Conservation (phyloP, 2,797 vertebrate species). For the Takifugu ocellatus region DNA sequence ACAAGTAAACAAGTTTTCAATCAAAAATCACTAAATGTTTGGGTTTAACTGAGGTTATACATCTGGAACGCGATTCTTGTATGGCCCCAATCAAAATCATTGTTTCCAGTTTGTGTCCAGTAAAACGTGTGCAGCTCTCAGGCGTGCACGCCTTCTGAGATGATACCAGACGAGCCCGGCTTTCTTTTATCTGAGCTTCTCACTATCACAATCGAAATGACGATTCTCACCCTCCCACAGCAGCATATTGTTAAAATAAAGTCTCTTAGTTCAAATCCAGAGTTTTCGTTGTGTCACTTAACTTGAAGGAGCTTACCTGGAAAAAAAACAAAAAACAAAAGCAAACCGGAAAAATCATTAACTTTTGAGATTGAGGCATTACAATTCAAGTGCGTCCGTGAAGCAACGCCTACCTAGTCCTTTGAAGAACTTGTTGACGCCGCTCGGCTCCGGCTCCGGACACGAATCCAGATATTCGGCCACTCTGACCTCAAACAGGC, state of each 20-base stretch:
- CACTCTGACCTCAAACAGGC: slow-evolving; percentile 91
- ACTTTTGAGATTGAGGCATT: neutral
- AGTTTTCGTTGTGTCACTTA: slow-evolving; percentile 56
- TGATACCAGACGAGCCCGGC: neutral
- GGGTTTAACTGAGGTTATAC: slow-evolving; percentile 17
- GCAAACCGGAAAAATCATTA: slow-evolving; percentile 25
- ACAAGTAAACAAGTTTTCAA: slow-evolving; percentile 28
- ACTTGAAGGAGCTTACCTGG: slow-evolving; percentile 80
- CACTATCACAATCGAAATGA: neutral
- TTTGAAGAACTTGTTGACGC: slow-evolving; percentile 91
- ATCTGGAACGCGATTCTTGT: slow-evolving; percentile 28
- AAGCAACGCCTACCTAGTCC: slow-evolving; percentile 82
- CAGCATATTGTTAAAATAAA: slow-evolving; percentile 24
- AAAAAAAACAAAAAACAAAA: neutral
- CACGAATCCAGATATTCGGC: slow-evolving; percentile 85
- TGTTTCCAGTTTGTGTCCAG: slow-evolving; percentile 46
- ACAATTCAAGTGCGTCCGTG: neutral
- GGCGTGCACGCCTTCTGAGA: neutral
- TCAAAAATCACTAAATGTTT: slow-evolving; percentile 12
- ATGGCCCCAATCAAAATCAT: slow-evolving; percentile 9
- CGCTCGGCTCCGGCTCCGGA: slow-evolving; percentile 84
- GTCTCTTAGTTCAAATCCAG: slow-evolving; percentile 15
- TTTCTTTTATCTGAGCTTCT: slow-evolving; percentile 4
- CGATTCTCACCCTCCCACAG: slow-evolving; percentile 37
- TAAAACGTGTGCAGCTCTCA: slow-evolving; percentile 26